Percentiles rank a stretch among this genome's conserved stretches.
Evolutionary conservation across 2,113 vertebrate genomes (phyloP).

Genomic region (Formicarius rufipectus): DNA sequence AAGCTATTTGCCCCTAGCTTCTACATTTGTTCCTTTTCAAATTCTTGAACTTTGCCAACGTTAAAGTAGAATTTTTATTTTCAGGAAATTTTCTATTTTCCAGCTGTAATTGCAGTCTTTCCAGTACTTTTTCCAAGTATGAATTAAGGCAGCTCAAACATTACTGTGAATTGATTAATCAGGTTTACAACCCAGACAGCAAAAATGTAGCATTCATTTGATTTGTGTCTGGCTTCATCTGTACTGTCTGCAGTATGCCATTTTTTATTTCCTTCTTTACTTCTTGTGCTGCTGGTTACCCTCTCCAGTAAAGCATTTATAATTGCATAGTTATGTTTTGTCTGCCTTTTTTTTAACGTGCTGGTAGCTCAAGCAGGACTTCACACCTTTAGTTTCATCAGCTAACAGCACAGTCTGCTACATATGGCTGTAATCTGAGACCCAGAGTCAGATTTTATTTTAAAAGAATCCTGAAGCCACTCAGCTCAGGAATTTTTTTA

Average conservation of each 20-base stretch:
- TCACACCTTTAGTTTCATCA: neutral
- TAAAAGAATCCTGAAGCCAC: neutral
- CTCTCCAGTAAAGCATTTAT: neutral
- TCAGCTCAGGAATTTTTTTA: neutral
- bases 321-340: neutral
- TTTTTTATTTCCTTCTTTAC: neutral
- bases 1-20: rapidly evolving
- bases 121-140: neutral
- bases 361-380: neutral
- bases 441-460: neutral
- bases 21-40: neutral
- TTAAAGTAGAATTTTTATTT: neutral
- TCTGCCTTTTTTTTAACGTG: neutral
- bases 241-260: neutral
- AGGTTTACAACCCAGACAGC: neutral
- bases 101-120: neutral
- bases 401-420: neutral
- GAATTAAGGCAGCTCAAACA: neutral
- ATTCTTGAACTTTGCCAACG: neutral
- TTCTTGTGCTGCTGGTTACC: neutral
- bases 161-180: neutral
- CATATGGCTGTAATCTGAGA: neutral
- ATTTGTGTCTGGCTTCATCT: neutral
- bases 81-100: neutral
- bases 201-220: neutral